These are phyloP conservation scores for Idaea biselata DNA, from an alignment of 2,888 invertebrate species.

Conservation along the genomic window DNA sequence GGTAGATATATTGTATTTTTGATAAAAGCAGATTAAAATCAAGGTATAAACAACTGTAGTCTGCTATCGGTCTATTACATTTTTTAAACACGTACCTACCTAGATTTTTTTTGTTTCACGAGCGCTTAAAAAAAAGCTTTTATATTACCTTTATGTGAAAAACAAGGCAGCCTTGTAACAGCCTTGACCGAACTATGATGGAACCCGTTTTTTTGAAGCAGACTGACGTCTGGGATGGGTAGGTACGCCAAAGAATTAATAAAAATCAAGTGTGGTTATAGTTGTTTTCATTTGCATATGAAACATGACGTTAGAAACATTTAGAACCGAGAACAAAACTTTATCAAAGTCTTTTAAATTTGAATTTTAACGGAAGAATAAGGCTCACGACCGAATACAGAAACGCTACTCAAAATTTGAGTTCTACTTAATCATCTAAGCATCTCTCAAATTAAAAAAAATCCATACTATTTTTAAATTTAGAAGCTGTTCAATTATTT, in stretches of 20 bases:
- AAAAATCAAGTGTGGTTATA: not conserved
- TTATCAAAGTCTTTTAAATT: no score
- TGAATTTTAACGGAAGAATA: no score
- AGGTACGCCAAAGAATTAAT: not conserved
- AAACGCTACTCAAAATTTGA: no score
- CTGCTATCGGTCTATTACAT: not conserved
- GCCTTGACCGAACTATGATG: not conserved
- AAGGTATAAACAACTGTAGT: not conserved
- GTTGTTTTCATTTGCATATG: not conserved
- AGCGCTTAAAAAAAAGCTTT: not conserved
- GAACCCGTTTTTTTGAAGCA: not conserved
- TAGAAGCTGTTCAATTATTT: no score
- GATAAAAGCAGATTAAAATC: not conserved
- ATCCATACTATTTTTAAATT: no score
- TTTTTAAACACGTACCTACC: not conserved
- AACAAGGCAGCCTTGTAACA: not conserved
- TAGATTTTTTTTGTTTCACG: not conserved
- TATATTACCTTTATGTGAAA: not conserved
- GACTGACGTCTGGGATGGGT: not conserved
- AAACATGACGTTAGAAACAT: not conserved
- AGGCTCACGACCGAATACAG: no score
- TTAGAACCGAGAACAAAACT: no score
- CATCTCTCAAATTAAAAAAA: no score
- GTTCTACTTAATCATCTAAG: no score
- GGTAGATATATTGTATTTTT: not conserved